These are phyloP conservation scores for Elysia crispata DNA, from an alignment of 2,888 invertebrate species.

Conservation along the genomic window DNA sequence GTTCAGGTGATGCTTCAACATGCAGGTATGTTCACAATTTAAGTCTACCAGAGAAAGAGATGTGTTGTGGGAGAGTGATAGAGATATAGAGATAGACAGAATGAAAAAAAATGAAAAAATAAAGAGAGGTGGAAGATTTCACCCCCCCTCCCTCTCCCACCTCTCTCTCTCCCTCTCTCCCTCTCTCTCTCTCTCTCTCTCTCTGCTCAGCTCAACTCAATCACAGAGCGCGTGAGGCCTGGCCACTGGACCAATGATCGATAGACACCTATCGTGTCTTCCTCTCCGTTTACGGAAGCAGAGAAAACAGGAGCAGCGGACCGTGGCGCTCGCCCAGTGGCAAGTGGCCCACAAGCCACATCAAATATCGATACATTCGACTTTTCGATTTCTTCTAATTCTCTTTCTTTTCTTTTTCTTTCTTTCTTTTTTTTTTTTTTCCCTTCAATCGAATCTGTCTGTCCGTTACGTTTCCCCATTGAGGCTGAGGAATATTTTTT, in stretches of 20 bases:
- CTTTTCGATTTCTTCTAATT: neutral
- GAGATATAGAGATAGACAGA: no score
- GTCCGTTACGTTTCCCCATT: neutral
- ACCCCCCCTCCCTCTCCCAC: no score
- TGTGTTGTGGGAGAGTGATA: no score
- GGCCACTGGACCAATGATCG: neutral
- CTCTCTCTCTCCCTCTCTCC: conserved; percentile 29
- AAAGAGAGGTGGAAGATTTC: no score
- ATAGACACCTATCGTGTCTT: neutral
- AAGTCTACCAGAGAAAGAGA: neutral
- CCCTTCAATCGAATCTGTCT: neutral
- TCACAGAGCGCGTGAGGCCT: neutral
- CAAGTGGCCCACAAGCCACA: no score
- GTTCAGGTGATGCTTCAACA: neutral
- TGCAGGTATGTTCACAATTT: no score
- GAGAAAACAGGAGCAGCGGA: no score
- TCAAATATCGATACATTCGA: neutral
- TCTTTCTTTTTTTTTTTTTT: neutral
- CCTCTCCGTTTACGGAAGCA: no score
- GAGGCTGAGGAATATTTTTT: neutral
- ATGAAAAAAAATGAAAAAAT: no score
- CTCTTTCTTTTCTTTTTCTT: conserved; percentile 10
- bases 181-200: conserved; percentile 23
- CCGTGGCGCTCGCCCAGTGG: no score
- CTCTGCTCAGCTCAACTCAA: neutral